A percentile compares a stretch with the other conserved stretches of the same genome.
These are phyloP conservation scores for Morus bassanus DNA, from an alignment of 2,797 vertebrate genomes.

Conservation along the genomic window DNA sequence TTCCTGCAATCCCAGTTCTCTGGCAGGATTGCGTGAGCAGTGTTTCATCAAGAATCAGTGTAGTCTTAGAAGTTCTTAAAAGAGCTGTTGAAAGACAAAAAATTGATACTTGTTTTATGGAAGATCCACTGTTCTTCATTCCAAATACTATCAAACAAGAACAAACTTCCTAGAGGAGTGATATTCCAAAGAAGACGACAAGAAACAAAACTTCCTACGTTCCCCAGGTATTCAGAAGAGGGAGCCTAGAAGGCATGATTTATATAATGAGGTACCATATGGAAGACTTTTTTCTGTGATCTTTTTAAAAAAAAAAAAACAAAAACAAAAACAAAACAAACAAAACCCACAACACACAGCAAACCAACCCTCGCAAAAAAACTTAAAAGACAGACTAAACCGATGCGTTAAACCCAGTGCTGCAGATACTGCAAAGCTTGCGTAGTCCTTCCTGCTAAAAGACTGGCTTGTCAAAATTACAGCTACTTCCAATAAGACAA, in stretches of 20 bases:
- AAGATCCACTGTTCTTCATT: background rate
- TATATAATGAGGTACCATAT: background rate
- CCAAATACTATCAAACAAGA: background rate
- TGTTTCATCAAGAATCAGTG: background rate
- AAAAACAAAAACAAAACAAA: too few species aligned
- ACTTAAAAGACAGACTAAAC: background rate
- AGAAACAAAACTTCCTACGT: background rate
- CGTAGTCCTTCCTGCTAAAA: background rate
- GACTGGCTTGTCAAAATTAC: background rate
- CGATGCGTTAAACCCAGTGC: accelerated
- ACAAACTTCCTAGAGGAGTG: background rate
- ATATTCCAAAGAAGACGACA: background rate
- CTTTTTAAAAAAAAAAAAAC: too few species aligned
- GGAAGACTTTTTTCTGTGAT: background rate
- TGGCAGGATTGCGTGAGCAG: background rate
- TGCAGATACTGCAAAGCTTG: background rate
- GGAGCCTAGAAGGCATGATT: background rate
- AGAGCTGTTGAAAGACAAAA: background rate
- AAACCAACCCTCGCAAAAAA: background rate
- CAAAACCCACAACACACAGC: background rate
- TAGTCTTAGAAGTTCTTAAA: background rate
- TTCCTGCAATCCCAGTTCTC: slow-evolving; percentile 15
- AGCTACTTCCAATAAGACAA: background rate
- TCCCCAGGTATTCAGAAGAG: background rate
- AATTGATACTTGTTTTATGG: background rate